Conservation (phyloP, 1,140 invertebrate genomes). For the Drepana arcuata region DNA sequence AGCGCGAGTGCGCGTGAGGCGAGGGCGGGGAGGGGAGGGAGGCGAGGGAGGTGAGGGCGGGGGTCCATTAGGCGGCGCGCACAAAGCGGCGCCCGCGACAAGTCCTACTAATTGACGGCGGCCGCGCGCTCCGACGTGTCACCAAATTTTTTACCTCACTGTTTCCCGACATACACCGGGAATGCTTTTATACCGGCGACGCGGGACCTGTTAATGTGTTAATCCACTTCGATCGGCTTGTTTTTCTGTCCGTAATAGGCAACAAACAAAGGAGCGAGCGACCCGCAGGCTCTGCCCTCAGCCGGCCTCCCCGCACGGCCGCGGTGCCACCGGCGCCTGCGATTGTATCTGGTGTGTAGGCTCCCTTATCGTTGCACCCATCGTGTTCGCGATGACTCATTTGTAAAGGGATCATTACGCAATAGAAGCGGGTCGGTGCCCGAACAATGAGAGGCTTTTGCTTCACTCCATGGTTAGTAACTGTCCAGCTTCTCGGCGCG, state of each 20-base stretch:
- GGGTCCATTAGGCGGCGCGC: conserved; percentile 3
- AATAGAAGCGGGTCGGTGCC: conserved; percentile 2
- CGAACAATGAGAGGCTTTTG: too few species aligned
- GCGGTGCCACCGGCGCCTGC: too few species aligned
- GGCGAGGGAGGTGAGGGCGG: neutral
- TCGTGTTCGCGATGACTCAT: conserved; percentile 8
- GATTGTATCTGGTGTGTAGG: too few species aligned
- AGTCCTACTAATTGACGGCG: conserved; percentile 35
- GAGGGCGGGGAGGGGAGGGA: neutral
- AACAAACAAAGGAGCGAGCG: neutral
- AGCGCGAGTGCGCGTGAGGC: too few species aligned
- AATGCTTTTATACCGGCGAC: conserved; percentile 60
- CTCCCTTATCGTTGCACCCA: neutral
- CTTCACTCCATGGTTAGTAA: too few species aligned
- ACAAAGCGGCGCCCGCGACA: conserved; percentile 22
- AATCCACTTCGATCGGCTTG: conserved; percentile 58
- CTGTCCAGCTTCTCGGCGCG: too few species aligned
- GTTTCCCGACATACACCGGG: conserved; percentile 37
- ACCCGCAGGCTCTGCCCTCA: neutral
- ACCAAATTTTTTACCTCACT: conserved; percentile 26
- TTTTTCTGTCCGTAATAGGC: conserved; percentile 50
- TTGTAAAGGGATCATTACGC: conserved; percentile 12
- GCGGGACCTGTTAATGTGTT: conserved; percentile 58
- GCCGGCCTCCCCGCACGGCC: too few species aligned
- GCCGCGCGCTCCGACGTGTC: conserved; percentile 24